Evolutionary conservation across 2,797 vertebrate species (phyloP), one percentile per base, ranked within the genome.

Genomic region (Hippocampus kuda): DNA sequence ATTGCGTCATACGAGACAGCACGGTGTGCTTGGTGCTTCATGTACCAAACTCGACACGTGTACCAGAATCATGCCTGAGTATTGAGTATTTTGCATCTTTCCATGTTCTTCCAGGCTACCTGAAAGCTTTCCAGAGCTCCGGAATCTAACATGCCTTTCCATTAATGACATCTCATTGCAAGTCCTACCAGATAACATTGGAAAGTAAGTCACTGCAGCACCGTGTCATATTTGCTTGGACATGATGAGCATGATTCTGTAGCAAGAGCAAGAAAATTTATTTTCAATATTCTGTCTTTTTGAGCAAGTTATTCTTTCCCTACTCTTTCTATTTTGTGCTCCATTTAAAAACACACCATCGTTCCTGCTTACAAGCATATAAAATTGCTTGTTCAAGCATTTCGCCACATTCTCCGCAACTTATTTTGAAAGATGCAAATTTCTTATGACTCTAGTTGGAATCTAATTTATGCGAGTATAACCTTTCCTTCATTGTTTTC

Each of bases 121-220:
- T 0, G 94, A 94, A 84, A 97, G 91, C 84, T 99, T 99, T 88
- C 91, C 94, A 56, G 94, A 97, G 80, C 89, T 99, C 72, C 90
- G 90, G 83, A 98, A 94, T 85, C 89, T 99, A 83, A 96, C 95
- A 0, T 97, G 94, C 90, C 96, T 99, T 87, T 98, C 97, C 84
- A 94, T 98, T 88, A 99, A 99, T 86, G 97, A 99, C 88, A 96
- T 99, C 92, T 99, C 97, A 60, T 88, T 99, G 79, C 95, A 98
- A 83, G 87, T 84, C 76, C 94, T 99, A 88, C 97, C 97, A 85
- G 95, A 96, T 64, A 97, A 99, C 88, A 95, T 99, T 86, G 97
- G 97, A 85, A 99, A 96, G 97, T 99, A 93, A 96, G 96, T 94
- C 46, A 44, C 70, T 69, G 3, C 42, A 44, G 9, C 13, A 8